Evolutionary conservation across 2,888 invertebrate genomes (phyloP), one percentile per base, ranked within the genome.

Genomic region (Drosophila fungiperda): DNA sequence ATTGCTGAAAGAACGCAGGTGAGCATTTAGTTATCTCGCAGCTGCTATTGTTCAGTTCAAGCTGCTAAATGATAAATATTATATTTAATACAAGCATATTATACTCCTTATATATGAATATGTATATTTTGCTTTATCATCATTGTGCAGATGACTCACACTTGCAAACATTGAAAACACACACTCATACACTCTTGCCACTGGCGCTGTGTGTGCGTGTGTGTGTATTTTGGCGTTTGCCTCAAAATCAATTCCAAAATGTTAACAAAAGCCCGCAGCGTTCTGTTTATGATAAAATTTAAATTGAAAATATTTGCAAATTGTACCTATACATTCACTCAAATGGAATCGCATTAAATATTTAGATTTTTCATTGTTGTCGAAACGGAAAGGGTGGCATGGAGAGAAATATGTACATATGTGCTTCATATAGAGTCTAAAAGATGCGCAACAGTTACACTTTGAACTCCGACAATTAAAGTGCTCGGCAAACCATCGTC

Each of bases 391-490:
- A 6, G 49, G 11, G 40, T 17, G 36, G 20, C 35, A 23, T 17
- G 20, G 35, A 36, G 23, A 20, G 11, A 20, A 20, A 52, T 17
- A 49, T 3, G 23, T 58, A n/a, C 11, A 45, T 32, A 29, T 54
- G 2, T 36, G 17, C 36, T 55, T 26, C 17, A 38, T 3, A 42
- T 35, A 49, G 23, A 26, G 52, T 32, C 58, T 48, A 15, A 33
- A 42, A 60, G 57, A 62, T 29, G 42, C 70, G 72, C 66, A 72
- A 64, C 78, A 90, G 74, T 87, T 88, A 83, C 88, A 69, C 87
- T 88, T 68, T 87, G 87, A 90, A 75, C 90, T 77, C 62, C 38
- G 52, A 70, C 71, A 87, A 87, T 87, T 87, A 71, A 89, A 83
- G 65, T 70, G 69, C 59, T 48, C 67, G 68, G 36, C 82, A 48